Evolutionary conservation across 2,113 vertebrate genomes (phyloP).

Genomic region (Gasterosteus nipponicus): DNA sequence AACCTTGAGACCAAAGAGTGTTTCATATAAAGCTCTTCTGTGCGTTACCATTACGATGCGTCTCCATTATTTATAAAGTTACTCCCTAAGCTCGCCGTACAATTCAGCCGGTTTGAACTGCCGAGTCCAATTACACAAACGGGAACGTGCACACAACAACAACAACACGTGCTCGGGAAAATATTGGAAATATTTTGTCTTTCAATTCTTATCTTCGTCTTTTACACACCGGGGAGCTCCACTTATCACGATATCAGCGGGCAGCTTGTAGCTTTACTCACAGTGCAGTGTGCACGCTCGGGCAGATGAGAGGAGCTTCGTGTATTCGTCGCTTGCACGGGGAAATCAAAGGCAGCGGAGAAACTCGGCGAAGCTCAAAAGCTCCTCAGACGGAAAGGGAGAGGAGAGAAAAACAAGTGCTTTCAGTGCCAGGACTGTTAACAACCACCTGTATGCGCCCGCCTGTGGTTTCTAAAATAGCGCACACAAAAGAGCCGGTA

Average conservation of each 20-base stretch:
- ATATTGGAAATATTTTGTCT: constrained; percentile 25
- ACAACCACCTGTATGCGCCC: constrained; percentile 64
- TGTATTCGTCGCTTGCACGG: constrained; percentile 45
- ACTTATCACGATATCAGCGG: constrained; percentile 43
- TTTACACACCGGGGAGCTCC: constrained; percentile 23
- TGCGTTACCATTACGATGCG: not conserved
- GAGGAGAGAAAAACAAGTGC: constrained; percentile 44
- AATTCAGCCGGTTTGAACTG: constrained; percentile 6
- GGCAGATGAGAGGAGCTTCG: constrained; percentile 47
- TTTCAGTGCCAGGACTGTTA: constrained; percentile 45
- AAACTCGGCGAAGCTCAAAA: constrained; percentile 47
- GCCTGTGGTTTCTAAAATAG: constrained; percentile 52
- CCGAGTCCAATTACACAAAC: not conserved
- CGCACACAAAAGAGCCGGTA: constrained; percentile 14
- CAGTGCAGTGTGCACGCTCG: constrained; percentile 11
- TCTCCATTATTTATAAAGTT: not conserved
- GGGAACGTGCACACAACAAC: constrained; percentile 12
- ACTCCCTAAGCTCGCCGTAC: not conserved
- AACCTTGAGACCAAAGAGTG: not conserved
- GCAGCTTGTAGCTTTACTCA: constrained; percentile 30
- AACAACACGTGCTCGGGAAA: not conserved
- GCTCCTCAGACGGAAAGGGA: constrained; percentile 31
- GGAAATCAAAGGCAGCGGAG: constrained; percentile 66
- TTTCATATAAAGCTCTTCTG: not conserved
- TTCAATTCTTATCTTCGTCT: constrained; percentile 32